A percentile compares a stretch with the other conserved stretches of the same genome.
phyloP scores from a whole-genome alignment of 2,888 invertebrate species.

The Aporophyla nigra region DNA sequence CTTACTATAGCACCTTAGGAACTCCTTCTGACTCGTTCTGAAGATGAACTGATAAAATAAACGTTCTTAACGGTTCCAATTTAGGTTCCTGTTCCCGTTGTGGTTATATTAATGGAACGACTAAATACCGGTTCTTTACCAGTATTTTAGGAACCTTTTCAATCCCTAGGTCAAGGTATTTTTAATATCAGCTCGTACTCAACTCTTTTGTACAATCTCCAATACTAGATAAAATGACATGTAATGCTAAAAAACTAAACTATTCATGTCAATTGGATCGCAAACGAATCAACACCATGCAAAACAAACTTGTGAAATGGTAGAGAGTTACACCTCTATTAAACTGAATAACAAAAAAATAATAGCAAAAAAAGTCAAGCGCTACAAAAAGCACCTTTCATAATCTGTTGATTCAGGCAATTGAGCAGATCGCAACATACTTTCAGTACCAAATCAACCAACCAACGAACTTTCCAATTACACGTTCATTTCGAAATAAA shows the following conservation, averaged over 20 bases:
- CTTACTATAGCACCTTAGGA: too few species aligned
- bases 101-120: too few species aligned
- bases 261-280: neutral
- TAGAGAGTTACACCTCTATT: neutral
- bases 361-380: neutral
- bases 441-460: slow-evolving; percentile 7
- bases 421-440: neutral
- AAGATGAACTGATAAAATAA: too few species aligned
- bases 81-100: too few species aligned
- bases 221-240: neutral
- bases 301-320: neutral
- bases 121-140: too few species aligned
- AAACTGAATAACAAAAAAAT: neutral
- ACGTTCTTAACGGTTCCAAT: too few species aligned
- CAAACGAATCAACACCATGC: neutral
- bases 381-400: neutral
- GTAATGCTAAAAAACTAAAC: neutral
- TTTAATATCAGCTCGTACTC: too few species aligned
- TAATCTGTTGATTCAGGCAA: slow-evolving; percentile 8
- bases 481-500: slow-evolving; percentile 24
- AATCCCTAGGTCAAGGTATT: too few species aligned
- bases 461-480: slow-evolving; percentile 20
- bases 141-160: too few species aligned
- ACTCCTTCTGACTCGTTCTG: too few species aligned
- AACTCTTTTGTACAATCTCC: too few species aligned